A percentile compares a stretch with the other conserved stretches of the same genome.
Conservation (phyloP, 1,140 invertebrate species). For the Papilio glaucus region DNA sequence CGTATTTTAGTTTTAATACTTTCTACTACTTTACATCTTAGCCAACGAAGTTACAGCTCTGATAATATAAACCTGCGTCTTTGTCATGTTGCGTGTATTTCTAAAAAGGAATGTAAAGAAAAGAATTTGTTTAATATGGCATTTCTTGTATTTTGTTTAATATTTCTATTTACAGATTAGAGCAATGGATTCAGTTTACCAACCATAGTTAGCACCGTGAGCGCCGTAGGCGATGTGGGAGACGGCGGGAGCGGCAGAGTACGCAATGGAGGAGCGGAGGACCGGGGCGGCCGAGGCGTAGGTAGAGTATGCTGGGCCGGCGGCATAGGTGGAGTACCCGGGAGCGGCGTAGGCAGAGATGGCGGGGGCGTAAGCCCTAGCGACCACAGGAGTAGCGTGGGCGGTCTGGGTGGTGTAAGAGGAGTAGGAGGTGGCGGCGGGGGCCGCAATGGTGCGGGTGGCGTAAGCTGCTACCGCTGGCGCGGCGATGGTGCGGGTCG, state of each 20-base stretch:
- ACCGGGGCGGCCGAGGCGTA: constrained; percentile 53
- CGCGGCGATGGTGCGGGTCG: constrained; percentile 36
- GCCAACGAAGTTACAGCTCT: not conserved
- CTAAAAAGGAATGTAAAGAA: not conserved
- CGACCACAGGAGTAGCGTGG: constrained; percentile 43
- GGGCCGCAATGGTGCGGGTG: constrained; percentile 44
- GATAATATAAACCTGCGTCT: not conserved
- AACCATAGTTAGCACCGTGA: constrained; percentile 56
- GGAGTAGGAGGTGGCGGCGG: constrained; percentile 47
- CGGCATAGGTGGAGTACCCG: constrained; percentile 46
- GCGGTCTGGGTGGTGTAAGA: constrained; percentile 50
- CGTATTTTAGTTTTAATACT: too few relatives aligned
- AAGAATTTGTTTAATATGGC: constrained; percentile 14
- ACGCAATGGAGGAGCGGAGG: constrained; percentile 51
- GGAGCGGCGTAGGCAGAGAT: constrained; percentile 45
- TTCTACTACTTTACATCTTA: too few relatives aligned
- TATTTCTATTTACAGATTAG: constrained; percentile 18
- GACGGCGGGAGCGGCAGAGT: constrained; percentile 61
- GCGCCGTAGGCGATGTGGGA: constrained; percentile 61
- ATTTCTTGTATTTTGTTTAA: constrained; percentile 13
- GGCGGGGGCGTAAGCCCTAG: constrained; percentile 19
- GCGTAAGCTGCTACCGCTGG: constrained; percentile 50
- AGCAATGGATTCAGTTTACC: constrained; percentile 50
- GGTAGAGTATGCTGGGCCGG: constrained; percentile 47
- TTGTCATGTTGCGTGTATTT: too few relatives aligned